Evolutionary conservation across 2,888 invertebrate species (phyloP), one percentile per base, ranked within the genome.

Genomic region (Mythimna ferrago): DNA sequence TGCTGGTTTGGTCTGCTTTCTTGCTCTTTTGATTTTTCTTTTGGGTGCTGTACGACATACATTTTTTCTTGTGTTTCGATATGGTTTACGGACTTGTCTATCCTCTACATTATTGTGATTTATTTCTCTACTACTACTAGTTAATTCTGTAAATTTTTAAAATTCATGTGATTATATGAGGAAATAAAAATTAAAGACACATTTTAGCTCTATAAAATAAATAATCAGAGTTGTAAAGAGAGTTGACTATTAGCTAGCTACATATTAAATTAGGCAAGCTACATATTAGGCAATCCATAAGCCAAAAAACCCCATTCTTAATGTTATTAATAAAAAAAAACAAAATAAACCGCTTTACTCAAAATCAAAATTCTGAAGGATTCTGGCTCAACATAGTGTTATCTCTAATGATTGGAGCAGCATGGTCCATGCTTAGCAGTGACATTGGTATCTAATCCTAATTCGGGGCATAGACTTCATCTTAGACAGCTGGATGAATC

Each of bases 61-160:
- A 63, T 4, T 62, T 53, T 54, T 56, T 35, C 11, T 48, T 35
- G 41, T 14, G 16, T 64, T 44, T 16, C 26, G 26, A 19, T 14
- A 51, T 7, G n/a, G 26, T 48, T 16, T n/a, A 26, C 21, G 11
- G 1, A 6, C 54, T 41, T 21, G 11, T 35, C 5, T 32, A 54
- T n/a, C 56, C 53, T n/a, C 32, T 44, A 1, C 6, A 14, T 21
- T 14, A 21, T 54, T 56, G 41, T 57, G 32, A 80, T 69, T 35
- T 1, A 35, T 41, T 69, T n/a, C 7, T 61, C 51, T 61, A 26
- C 64, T 76, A 41, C 48, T 65, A 41, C 67, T 76, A 19, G 53
- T 57, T 14, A 80, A 32, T 54, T 57, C 79, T 79, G 81, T 2
- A 76, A 77, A 56, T 35, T 9, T 35, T 7, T 16, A 48, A 57